Percentiles rank a stretch among this genome's conserved stretches.
Evolutionary conservation across 1,140 invertebrate genomes (phyloP).

Genomic region (Lordiphosa clarofinis): DNA sequence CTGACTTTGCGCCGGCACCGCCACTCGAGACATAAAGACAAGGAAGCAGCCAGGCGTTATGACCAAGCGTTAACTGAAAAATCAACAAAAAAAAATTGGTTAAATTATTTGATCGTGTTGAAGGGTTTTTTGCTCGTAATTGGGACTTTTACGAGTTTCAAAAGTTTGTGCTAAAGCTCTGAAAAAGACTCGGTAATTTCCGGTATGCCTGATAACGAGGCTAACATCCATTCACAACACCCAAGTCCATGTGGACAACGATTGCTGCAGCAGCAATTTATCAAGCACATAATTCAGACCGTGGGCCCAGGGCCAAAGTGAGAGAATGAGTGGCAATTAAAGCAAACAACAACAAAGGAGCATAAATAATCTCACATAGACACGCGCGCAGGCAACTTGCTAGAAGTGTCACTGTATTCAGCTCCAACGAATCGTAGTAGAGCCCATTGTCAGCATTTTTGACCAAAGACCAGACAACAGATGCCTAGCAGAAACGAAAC

Average conservation of each 20-base stretch:
- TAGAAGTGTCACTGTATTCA: conserved; percentile 23
- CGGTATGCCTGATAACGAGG: conserved; percentile 14
- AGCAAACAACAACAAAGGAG: conserved; percentile 46
- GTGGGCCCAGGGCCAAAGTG: conserved; percentile 12
- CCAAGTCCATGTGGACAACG: conserved; percentile 37
- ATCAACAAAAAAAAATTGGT: not conserved
- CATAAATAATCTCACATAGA: conserved; percentile 26
- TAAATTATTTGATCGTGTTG: conserved; percentile 12
- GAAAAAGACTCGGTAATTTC: conserved; percentile 6
- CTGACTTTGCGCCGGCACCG: not conserved
- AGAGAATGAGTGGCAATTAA: conserved; percentile 54
- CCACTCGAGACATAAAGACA: not conserved
- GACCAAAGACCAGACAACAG: conserved; percentile 11
- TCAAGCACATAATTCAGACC: conserved; percentile 59
- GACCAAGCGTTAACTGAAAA: conserved; percentile 2
- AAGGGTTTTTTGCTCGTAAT: conserved; percentile 4
- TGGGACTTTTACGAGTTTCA: not conserved
- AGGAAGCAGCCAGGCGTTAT: conserved; percentile 8
- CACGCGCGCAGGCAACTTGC: conserved; percentile 13
- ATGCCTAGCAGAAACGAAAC: conserved; percentile 21
- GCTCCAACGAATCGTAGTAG: conserved; percentile 29
- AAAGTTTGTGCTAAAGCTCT: not conserved
- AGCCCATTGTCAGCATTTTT: conserved; percentile 53
- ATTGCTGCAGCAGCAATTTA: conserved; percentile 58
- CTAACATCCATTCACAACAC: conserved; percentile 9